Base-by-base conservation (phyloP, 2,113 vertebrate genomes). In the Megaceryle maxima region DNA sequence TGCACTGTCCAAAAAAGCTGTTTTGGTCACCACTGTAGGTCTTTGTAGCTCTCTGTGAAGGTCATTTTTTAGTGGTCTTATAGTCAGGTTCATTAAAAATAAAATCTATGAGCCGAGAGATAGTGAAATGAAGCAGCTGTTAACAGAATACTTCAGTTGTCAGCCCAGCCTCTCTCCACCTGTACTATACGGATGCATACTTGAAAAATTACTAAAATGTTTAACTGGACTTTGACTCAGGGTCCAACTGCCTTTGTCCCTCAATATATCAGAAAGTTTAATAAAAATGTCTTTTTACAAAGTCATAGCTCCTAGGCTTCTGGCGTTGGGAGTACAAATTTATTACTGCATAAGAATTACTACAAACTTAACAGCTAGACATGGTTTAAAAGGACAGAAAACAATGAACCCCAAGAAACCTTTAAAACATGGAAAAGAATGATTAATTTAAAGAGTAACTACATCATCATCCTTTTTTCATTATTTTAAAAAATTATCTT, bases 41-140 rank as follows among this genome's bases (percentile, higher is more conserved):
- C 85, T 88, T 94, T 95, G 69, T 46, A 94, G 66, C 70, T 92
- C 53, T 75, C 78, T 74, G 55, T 90, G 94, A 97, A 97, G 95
- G 96, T 95, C 94, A 88, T 70, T 90, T 97, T 96, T 94, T 95
- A 96, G 83, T 95, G 77, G 75, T 84, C 76, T 96, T 94, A 67
- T 53, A 94, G 83, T 77, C 80, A 94, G 50, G 75, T 37, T 96
- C 80, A 88, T 96, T 90, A 96, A 96, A 90, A 93, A 93, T 82
- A 66, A 97, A 96, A 83, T 97, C 96, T 96, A 95, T 96, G 92
- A 96, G 62, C 83, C 50, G 26, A 62, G 79, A 95, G 68, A 79
- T 39, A 80, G 87, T 91, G 96, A 95, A 97, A 96, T 86, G 93
- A 91, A 97, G 83, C 95, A 96, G 92, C 91, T 96, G 91, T 91